phyloP scores from a whole-genome alignment of 2,113 vertebrate genomes.

The Passer domesticus region DNA sequence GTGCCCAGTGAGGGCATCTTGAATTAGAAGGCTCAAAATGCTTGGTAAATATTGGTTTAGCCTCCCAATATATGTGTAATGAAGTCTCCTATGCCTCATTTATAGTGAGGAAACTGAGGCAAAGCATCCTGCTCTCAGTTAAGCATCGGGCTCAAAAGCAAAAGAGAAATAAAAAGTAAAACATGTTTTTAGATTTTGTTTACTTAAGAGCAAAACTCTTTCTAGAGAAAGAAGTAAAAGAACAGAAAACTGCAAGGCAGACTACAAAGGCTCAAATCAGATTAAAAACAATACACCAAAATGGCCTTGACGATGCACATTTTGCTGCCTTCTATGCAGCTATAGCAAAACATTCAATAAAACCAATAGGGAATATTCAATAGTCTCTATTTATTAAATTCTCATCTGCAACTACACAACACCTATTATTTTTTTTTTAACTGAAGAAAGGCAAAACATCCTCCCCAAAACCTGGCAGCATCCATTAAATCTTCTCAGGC shows the following conservation, averaged over 20 bases:
- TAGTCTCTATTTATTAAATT: not conserved
- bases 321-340: not conserved
- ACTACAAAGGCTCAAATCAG: not conserved
- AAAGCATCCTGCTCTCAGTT: not conserved
- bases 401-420: not conserved
- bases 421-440: not conserved
- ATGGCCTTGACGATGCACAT: not conserved
- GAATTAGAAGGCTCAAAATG: not conserved
- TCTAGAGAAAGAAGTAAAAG: not conserved
- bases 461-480: not conserved
- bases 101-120: not conserved
- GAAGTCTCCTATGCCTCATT: not conserved
- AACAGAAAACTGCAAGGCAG: not conserved
- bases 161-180: not conserved
- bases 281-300: not conserved
- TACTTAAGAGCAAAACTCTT: not conserved
- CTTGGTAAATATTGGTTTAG: not conserved
- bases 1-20: not conserved
- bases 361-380: not conserved
- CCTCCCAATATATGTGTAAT: not conserved
- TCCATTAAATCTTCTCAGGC: not conserved
- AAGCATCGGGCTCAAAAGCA: not conserved
- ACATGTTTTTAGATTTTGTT: not conserved
- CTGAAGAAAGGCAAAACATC: not conserved
- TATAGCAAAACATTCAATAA: not conserved